phyloP scores from a whole-genome alignment of 2,797 vertebrate genomes.

The Tadarida brasiliensis region DNA sequence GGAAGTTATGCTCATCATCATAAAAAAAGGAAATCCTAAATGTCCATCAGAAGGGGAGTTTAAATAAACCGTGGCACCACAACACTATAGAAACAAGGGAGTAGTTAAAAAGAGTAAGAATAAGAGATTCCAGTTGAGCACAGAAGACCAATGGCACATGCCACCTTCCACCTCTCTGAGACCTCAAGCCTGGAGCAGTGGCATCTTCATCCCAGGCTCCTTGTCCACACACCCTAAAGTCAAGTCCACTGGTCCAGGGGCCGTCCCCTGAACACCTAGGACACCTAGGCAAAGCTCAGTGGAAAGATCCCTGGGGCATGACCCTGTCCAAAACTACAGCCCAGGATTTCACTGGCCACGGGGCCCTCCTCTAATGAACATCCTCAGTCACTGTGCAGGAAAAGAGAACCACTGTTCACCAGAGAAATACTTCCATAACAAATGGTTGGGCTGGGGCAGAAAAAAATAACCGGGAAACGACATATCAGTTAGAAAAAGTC shows the following conservation, averaged over 20 bases:
- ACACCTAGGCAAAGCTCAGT: not conserved
- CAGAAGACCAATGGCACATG: not conserved
- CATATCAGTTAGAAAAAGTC: not conserved
- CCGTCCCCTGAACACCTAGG: not conserved
- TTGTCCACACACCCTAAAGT: not conserved
- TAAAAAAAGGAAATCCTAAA: not conserved
- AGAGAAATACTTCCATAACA: not conserved
- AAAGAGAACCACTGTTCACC: not conserved
- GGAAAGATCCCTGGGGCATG: not conserved
- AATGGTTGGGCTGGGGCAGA: not conserved
- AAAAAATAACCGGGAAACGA: not conserved
- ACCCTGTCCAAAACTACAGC: not conserved
- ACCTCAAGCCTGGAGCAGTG: not conserved
- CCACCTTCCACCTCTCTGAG: not conserved
- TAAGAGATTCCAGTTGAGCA: not conserved
- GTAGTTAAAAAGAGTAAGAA: not conserved
- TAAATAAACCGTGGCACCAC: not conserved
- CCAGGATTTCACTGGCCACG: not conserved
- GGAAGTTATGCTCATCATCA: not conserved
- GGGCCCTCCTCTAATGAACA: not conserved
- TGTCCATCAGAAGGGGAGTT: not conserved
- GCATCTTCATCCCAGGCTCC: not conserved
- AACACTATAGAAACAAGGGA: not conserved
- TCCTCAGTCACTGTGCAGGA: not conserved
- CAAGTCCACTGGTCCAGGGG: not conserved